Base-by-base conservation (phyloP, 2,113 vertebrate species). In the Sinocyclocheilus grahami region DNA sequence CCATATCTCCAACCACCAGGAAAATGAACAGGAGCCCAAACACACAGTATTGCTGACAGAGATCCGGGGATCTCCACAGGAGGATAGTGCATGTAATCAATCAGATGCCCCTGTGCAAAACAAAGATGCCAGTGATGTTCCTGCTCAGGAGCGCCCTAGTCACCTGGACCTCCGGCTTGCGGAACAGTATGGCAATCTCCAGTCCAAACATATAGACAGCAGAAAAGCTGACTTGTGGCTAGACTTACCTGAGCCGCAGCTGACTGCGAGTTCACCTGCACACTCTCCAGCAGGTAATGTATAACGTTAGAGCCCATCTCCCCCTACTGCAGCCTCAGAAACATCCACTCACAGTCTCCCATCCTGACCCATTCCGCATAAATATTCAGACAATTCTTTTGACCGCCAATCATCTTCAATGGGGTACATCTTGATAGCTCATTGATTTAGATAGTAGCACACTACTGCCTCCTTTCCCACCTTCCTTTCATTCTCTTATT, bases 231-330 rank as follows among this genome's bases (percentile, higher is more conserved):
- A 97, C 65, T 93, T 93, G 91, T 95, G 92, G 55, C 94, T 94
- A 94, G 95, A 95, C 94, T 96, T 95, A 92, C 96, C 95, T 90
- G 96, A 98, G 93, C 92, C 91, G 92, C 96, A 96, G 94, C 92
- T 93, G 94, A 95, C 92, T 95, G 95, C 95, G 87, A 94, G 90
- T 94, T 94, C 95, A 90, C 92, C 95, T 90, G 95, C 95, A 90
- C 95, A 93, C 92, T 91, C 97, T 94, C 95, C 96, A 94, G 93
- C 97, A 99, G 98, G 98, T 99, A 99, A 99, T 92, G 97, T 98
- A 99, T 97, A 96, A 96, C 96, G 92, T 91, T 88, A 65, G 89
- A 91, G 92, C 90, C 89, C 82, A 79, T 86, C 20, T 85, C 85
- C 42, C 89, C 71, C 79, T 88, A 90, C 72, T 76, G 69, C 48